A percentile compares a stretch with the other conserved stretches of the same genome.
phyloP scores from a whole-genome alignment of 2,888 invertebrate genomes.

The Fragum whitleyi region DNA sequence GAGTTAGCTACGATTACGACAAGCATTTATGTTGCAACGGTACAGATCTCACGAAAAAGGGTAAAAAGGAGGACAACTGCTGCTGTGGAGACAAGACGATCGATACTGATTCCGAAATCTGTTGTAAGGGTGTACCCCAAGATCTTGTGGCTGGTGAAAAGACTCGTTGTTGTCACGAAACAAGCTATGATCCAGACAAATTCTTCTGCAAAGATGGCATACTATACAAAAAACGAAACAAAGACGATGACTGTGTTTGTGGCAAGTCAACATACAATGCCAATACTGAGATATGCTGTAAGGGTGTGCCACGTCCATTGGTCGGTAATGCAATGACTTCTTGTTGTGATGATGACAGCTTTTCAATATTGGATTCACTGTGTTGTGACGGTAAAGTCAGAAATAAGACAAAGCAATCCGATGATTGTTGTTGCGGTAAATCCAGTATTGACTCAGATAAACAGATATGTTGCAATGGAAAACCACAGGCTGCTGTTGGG shows the following conservation, averaged over 20 bases:
- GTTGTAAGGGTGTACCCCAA: conserved; percentile 48
- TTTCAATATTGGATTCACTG: conserved; percentile 30
- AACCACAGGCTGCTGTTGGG: conserved; percentile 39
- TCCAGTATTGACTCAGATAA: conserved; percentile 41
- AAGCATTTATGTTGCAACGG: conserved; percentile 48
- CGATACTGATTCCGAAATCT: conserved; percentile 41
- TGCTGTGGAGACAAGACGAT: conserved; percentile 50
- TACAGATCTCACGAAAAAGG: conserved; percentile 29
- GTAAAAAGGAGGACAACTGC: conserved; percentile 36
- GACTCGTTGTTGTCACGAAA: conserved; percentile 47
- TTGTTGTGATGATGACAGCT: conserved; percentile 48
- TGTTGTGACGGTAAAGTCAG: conserved; percentile 56
- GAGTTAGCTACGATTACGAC: conserved; percentile 46
- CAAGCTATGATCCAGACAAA: conserved; percentile 41
- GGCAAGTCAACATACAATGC: conserved; percentile 46
- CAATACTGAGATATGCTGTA: conserved; percentile 58
- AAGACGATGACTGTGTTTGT: conserved; percentile 58
- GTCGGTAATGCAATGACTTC: conserved; percentile 42
- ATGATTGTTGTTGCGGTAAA: conserved; percentile 57
- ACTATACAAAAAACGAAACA: conserved; percentile 38
- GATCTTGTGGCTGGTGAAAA: conserved; percentile 41
- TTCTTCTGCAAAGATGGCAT: conserved; percentile 33
- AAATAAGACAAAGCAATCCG: conserved; percentile 36
- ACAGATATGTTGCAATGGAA: conserved; percentile 50
- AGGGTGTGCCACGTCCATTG: conserved; percentile 28